A percentile compares a stretch with the other conserved stretches of the same genome.
These are phyloP conservation scores for Ctena decussata DNA, from an alignment of 2,888 invertebrate genomes.

Conservation along the genomic window DNA sequence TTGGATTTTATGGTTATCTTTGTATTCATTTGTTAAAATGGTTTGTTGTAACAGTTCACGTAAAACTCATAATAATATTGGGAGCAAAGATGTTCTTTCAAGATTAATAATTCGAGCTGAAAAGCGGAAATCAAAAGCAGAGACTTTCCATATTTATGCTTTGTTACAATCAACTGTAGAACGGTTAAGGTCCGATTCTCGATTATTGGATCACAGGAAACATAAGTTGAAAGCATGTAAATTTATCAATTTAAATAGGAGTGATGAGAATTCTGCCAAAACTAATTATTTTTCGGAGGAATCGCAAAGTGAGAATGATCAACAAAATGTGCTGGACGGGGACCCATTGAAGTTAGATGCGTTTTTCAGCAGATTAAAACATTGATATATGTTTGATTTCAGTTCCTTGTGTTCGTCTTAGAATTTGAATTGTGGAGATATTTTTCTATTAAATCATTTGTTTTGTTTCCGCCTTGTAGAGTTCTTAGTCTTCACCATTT, in stretches of 20 bases:
- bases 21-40: not conserved
- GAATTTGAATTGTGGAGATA: too few species aligned
- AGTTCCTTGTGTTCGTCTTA: too few species aligned
- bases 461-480: too few species aligned
- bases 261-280: too few species aligned
- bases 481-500: too few species aligned
- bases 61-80: not conserved
- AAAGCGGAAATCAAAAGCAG: slow-evolving; percentile 46
- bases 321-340: not conserved
- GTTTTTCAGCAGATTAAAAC: slow-evolving; percentile 50
- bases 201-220: slow-evolving; percentile 9
- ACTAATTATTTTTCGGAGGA: not conserved
- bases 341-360: slow-evolving; percentile 49
- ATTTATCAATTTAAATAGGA: not conserved
- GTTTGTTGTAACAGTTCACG: not conserved
- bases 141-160: slow-evolving; percentile 59
- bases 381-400: too few species aligned
- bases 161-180: slow-evolving; percentile 55
- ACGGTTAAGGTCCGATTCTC: slow-evolving; percentile 37
- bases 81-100: slow-evolving; percentile 17
- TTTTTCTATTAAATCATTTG: too few species aligned
- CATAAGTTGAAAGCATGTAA: not conserved
- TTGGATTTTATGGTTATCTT: not conserved
- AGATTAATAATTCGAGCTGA: slow-evolving; percentile 52
- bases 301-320: not conserved